Conservation (phyloP, 1,140 invertebrate species). For the Zaprionus gabonicus region DNA sequence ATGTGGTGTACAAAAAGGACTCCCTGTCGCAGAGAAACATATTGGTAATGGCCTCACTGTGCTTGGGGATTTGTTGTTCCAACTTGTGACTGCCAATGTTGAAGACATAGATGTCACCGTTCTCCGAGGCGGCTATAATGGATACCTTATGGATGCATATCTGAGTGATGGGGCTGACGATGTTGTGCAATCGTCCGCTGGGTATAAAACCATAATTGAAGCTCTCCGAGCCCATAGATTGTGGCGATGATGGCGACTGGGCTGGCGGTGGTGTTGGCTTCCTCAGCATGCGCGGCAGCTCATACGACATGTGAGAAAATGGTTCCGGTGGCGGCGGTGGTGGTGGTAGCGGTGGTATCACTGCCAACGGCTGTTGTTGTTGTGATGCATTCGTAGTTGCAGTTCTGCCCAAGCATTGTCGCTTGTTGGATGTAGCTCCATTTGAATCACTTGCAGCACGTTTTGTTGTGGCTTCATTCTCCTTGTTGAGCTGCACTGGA, state of each 20-base stretch:
- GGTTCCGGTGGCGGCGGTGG: constrained; percentile 61
- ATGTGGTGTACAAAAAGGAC: constrained; percentile 69
- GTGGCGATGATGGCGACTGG: neutral
- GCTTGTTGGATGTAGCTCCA: neutral
- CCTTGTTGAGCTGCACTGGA: neutral
- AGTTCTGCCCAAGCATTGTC: constrained; percentile 10
- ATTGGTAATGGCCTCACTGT: constrained; percentile 79
- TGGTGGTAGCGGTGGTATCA: constrained; percentile 63
- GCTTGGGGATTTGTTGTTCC: constrained; percentile 83
- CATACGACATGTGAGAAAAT: constrained; percentile 40
- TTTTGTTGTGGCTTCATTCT: neutral
- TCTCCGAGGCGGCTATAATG: constrained; percentile 85
- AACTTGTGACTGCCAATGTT: constrained; percentile 84
- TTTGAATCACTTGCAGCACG: neutral
- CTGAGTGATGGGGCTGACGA: constrained; percentile 69
- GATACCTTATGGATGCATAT: constrained; percentile 58
- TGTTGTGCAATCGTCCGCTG: constrained; percentile 51
- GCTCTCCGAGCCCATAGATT: neutral
- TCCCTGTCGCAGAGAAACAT: constrained; percentile 66
- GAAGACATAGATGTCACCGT: constrained; percentile 86
- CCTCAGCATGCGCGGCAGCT: constrained; percentile 26
- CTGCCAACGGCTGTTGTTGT: constrained; percentile 44
- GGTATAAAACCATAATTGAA: constrained; percentile 35
- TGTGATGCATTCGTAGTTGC: neutral
- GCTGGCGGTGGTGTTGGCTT: constrained; percentile 14